These are phyloP conservation scores for Drosophila nr. medialis DNA, from an alignment of 2,888 invertebrate species.

Conservation along the genomic window DNA sequence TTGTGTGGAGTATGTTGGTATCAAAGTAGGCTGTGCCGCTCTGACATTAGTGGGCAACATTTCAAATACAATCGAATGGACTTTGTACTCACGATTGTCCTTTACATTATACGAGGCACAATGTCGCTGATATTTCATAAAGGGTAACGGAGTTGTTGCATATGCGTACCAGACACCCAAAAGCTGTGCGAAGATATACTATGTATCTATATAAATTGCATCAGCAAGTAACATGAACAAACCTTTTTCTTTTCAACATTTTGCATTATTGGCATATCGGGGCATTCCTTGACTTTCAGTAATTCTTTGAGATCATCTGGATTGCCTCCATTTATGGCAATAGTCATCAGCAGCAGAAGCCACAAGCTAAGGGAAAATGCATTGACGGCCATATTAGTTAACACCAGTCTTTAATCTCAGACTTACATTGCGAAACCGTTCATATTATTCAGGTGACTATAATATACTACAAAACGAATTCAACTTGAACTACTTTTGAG, in stretches of 20 bases:
- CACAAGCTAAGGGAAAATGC: background rate
- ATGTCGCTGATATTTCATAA: slow-evolving; percentile 27
- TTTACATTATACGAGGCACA: slow-evolving; percentile 54
- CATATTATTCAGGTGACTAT: background rate
- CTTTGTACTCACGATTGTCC: slow-evolving; percentile 43
- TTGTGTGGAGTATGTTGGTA: slow-evolving; percentile 45
- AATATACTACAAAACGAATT: background rate
- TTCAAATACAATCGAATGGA: background rate
- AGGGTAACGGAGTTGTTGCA: slow-evolving; percentile 48
- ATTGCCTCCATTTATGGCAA: background rate
- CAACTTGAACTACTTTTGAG: background rate
- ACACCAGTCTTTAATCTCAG: background rate
- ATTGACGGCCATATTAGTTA: background rate
- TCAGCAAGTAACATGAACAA: background rate
- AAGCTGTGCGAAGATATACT: slow-evolving; percentile 29
- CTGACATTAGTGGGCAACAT: background rate
- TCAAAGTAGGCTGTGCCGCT: slow-evolving; percentile 36
- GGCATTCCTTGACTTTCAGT: slow-evolving; percentile 24
- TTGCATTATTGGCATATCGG: background rate
- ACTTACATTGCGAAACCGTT: background rate
- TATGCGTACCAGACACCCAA: slow-evolving; percentile 63
- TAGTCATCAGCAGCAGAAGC: background rate
- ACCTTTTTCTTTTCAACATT: slow-evolving; percentile 36
- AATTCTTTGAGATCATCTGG: too few relatives aligned
- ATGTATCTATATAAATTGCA: background rate